Conservation (phyloP, 2,797 vertebrate species). For the Dermochelys coriacea region DNA sequence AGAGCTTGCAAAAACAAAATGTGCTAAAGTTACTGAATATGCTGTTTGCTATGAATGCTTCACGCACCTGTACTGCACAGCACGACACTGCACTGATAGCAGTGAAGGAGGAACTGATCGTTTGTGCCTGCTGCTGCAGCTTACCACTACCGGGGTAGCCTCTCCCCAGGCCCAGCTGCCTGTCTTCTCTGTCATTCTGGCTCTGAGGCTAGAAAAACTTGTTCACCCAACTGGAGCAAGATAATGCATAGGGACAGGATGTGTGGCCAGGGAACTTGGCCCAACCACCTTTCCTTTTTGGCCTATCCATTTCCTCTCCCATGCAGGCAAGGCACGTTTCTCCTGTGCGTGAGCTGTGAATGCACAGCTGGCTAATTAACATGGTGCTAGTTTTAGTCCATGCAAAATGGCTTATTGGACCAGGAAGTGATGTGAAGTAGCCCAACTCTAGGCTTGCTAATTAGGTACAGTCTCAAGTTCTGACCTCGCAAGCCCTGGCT, state of each 20-base stretch:
- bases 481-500: not conserved
- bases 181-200: not conserved
- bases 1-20: not conserved
- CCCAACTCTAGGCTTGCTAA: not conserved
- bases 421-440: not conserved
- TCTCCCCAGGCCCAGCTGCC: not conserved
- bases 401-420: not conserved
- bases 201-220: not conserved
- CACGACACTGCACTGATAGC: not conserved
- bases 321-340: not conserved
- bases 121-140: not conserved
- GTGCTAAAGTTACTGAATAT: not conserved
- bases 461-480: not conserved
- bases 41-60: not conserved
- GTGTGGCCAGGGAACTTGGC: not conserved
- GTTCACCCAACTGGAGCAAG: not conserved
- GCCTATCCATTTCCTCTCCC: not conserved
- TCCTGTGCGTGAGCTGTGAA: not conserved
- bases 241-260: not conserved
- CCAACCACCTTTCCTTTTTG: not conserved
- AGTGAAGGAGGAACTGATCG: not conserved
- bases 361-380: not conserved
- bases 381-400: not conserved
- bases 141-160: not conserved
- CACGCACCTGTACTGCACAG: not conserved